These are phyloP conservation scores for Hermodice carunculata DNA, from an alignment of 2,888 invertebrate species.

Conservation along the genomic window DNA sequence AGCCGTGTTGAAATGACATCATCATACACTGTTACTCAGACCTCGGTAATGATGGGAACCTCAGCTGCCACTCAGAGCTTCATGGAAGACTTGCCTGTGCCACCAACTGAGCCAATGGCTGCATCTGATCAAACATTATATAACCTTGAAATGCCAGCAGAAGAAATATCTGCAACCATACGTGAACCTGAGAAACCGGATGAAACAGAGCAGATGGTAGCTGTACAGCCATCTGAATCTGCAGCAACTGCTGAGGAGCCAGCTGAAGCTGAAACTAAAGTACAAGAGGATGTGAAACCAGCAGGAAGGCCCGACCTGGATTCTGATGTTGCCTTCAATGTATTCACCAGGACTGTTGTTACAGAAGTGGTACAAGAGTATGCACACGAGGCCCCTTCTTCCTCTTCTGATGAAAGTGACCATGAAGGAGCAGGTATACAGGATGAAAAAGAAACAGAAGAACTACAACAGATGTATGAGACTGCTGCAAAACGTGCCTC, in stretches of 20 bases:
- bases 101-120: slow-evolving; percentile 48
- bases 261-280: not conserved
- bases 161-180: slow-evolving; percentile 53
- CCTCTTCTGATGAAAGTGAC: not conserved
- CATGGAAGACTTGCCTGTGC: slow-evolving; percentile 49
- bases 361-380: slow-evolving; percentile 27
- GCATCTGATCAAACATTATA: slow-evolving; percentile 64
- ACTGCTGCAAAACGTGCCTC: too few relatives aligned
- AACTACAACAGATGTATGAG: too few relatives aligned
- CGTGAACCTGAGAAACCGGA: too few relatives aligned
- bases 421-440: too few relatives aligned
- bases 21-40: not conserved
- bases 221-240: slow-evolving; percentile 59
- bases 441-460: too few relatives aligned
- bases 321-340: slow-evolving; percentile 25
- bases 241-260: slow-evolving; percentile 16
- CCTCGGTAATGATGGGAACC: not conserved
- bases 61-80: slow-evolving; percentile 45
- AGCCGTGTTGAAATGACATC: too few relatives aligned
- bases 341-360: slow-evolving; percentile 19
- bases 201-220: not conserved
- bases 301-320: slow-evolving; percentile 38
- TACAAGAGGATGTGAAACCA: too few relatives aligned
- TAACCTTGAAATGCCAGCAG: slow-evolving; percentile 70
- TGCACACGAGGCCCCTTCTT: slow-evolving; percentile 7